phyloP scores from a whole-genome alignment of 1,140 invertebrate species.

The Apis cerana region DNA sequence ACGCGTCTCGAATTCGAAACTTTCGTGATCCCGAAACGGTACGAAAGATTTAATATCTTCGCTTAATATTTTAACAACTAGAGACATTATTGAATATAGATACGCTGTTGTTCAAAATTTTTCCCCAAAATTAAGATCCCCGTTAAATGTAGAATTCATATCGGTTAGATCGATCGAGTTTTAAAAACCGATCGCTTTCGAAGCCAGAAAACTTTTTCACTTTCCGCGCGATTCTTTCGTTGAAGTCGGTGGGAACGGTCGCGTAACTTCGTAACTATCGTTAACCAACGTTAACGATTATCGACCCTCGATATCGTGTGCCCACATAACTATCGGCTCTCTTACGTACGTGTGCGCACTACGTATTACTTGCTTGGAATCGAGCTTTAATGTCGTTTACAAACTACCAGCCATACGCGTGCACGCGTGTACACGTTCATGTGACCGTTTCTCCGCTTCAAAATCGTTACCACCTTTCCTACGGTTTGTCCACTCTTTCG shows the following conservation, averaged over 20 bases:
- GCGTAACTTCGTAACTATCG: slow-evolving; percentile 54
- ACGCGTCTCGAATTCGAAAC: no score
- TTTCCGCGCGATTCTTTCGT: slow-evolving; percentile 9
- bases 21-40: no score
- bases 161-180: neutral
- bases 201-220: slow-evolving; percentile 1
- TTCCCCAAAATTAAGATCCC: neutral
- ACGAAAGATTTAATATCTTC: no score
- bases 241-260: slow-evolving; percentile 19
- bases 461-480: neutral
- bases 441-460: neutral
- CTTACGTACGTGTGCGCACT: slow-evolving; percentile 35
- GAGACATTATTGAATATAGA: no score
- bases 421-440: no score
- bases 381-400: slow-evolving; percentile 48
- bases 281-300: slow-evolving; percentile 62
- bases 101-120: neutral
- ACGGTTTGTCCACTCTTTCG: neutral
- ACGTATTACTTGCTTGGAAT: slow-evolving; percentile 47
- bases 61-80: no score
- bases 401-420: neutral
- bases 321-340: slow-evolving; percentile 46
- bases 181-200: neutral
- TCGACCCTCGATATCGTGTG: slow-evolving; percentile 56
- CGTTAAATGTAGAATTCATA: no score